These are phyloP conservation scores for Palythoa grandis DNA, from an alignment of 92 coral and sea anemone genomes.

Conservation along the genomic window DNA sequence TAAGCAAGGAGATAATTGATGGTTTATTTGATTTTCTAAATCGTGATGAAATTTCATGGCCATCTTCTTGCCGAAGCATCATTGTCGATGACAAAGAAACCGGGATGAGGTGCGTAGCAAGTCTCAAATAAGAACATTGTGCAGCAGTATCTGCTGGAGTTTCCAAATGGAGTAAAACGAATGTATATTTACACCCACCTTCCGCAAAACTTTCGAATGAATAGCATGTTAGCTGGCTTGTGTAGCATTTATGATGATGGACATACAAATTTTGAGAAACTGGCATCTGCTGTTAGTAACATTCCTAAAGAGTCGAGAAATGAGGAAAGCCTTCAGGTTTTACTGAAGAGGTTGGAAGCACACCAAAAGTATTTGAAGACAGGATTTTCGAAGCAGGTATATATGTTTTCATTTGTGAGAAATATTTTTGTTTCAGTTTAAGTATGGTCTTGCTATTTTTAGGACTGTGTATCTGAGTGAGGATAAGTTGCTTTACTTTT, in stretches of 20 bases:
- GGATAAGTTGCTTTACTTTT: not conserved
- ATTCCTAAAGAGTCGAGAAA: slow-evolving; percentile 1
- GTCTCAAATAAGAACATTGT: slow-evolving; percentile 16
- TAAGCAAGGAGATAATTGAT: slow-evolving; percentile 37
- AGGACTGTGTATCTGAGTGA: not conserved
- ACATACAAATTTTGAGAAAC: not conserved
- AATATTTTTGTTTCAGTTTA: not conserved
- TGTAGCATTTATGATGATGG: too few species aligned
- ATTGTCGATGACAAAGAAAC: slow-evolving; percentile 50
- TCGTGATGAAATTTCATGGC: slow-evolving; percentile 47
- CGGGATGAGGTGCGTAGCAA: slow-evolving; percentile 51
- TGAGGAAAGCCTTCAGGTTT: not conserved
- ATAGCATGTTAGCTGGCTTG: too few species aligned
- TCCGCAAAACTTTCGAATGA: too few species aligned
- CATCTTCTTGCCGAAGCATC: slow-evolving; percentile 58
- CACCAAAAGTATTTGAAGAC: not conserved
- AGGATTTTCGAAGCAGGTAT: not conserved
- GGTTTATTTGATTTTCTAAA: slow-evolving; percentile 49
- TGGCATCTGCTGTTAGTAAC: not conserved
- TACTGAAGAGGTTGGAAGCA: not conserved
- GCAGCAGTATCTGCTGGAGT: slow-evolving; percentile 34
- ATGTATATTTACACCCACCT: too few species aligned
- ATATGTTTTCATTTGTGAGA: not conserved
- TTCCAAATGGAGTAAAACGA: slow-evolving; percentile 25
- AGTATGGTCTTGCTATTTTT: not conserved